phyloP scores from a whole-genome alignment of 2,888 invertebrate species.

The Plagodis dolabraria region DNA sequence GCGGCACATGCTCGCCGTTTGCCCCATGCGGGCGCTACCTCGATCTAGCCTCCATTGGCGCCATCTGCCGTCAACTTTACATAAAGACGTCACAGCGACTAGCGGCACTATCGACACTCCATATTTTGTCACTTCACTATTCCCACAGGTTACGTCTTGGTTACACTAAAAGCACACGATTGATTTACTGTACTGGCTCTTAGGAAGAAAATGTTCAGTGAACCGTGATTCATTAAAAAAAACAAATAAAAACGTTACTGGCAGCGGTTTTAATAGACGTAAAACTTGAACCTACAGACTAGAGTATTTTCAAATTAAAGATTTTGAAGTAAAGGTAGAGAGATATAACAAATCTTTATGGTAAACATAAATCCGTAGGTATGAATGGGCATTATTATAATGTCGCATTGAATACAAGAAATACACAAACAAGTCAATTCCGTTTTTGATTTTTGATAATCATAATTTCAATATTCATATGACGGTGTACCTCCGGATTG shows the following conservation, averaged over 20 bases:
- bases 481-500: too few relatives aligned
- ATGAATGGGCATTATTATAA: too few relatives aligned
- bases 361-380: too few relatives aligned
- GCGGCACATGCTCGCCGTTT: constrained; percentile 93
- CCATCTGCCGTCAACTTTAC: constrained; percentile 57
- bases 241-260: constrained; percentile 11
- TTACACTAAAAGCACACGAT: constrained; percentile 34
- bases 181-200: constrained; percentile 56
- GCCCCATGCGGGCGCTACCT: constrained; percentile 89
- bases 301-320: too few relatives aligned
- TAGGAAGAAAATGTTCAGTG: constrained; percentile 8
- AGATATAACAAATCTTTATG: too few relatives aligned
- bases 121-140: constrained; percentile 59
- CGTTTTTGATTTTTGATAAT: too few relatives aligned
- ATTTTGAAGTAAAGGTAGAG: too few relatives aligned
- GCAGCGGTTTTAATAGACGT: background rate
- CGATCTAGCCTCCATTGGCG: constrained; percentile 69
- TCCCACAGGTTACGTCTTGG: constrained; percentile 20
- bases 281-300: background rate
- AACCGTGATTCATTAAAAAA: constrained; percentile 20
- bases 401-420: too few relatives aligned
- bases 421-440: too few relatives aligned
- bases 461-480: too few relatives aligned
- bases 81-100: constrained; percentile 41
- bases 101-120: constrained; percentile 30